Conservation (phyloP, 2,888 invertebrate genomes). For the Hirudinaria manillensis region DNA sequence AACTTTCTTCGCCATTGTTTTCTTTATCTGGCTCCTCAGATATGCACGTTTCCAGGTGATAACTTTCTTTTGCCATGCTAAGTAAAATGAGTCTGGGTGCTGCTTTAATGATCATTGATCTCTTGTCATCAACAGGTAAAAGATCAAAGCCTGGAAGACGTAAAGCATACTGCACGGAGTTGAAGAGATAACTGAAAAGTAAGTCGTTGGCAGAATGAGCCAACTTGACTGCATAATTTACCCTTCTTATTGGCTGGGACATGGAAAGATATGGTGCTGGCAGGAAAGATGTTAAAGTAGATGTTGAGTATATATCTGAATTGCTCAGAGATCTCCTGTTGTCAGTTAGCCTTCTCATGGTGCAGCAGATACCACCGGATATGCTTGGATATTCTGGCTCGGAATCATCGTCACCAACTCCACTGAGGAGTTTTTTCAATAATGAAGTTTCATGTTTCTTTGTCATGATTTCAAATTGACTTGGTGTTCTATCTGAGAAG, state of each 20-base stretch:
- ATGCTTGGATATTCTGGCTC: background rate
- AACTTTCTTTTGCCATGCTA: conserved; percentile 21
- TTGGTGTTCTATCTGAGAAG: background rate
- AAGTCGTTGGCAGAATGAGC: conserved; percentile 13
- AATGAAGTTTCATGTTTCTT: background rate
- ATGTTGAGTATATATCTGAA: conserved; percentile 12
- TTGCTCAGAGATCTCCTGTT: conserved; percentile 9
- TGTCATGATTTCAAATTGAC: too few relatives aligned
- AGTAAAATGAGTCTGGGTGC: conserved; percentile 24
- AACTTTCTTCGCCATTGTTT: background rate
- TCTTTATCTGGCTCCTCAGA: conserved; percentile 3
- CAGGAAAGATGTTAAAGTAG: conserved; percentile 10
- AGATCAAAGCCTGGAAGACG: conserved; percentile 20
- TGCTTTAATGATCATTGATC: conserved; percentile 13
- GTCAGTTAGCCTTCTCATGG: background rate
- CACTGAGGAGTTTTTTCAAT: conserved; percentile 6
- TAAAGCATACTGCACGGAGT: conserved; percentile 16
- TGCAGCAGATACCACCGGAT: background rate
- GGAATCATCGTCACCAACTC: background rate
- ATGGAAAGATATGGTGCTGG: conserved; percentile 4
- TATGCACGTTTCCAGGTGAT: conserved; percentile 17
- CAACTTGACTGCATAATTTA: conserved; percentile 2
- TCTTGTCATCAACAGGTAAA: conserved; percentile 16
- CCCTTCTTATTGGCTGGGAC: background rate
- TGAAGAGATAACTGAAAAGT: conserved; percentile 13